Evolutionary conservation across 2,797 vertebrate genomes (phyloP).

Genomic region (Sebastes taczanowskii): DNA sequence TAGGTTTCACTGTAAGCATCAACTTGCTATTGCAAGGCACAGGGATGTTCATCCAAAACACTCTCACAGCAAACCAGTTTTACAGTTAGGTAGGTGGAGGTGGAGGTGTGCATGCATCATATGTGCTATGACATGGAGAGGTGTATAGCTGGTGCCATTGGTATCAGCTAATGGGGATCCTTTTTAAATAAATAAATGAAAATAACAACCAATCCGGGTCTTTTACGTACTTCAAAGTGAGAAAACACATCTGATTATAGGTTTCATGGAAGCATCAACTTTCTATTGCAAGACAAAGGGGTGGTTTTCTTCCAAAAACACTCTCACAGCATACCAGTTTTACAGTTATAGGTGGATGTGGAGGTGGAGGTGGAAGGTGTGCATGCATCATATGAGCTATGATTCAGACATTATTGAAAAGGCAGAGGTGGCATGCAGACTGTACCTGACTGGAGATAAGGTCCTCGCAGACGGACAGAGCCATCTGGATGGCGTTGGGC

Average conservation of each 20-base stretch:
- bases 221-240: background rate
- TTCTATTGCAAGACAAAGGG: background rate
- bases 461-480: conserved; percentile 97
- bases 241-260: background rate
- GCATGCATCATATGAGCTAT: background rate
- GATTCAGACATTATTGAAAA: background rate
- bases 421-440: conserved; percentile 3
- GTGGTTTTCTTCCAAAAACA: background rate
- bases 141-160: too few relatives aligned
- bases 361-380: background rate
- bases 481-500: conserved; percentile 98
- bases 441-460: conserved; percentile 97
- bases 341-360: background rate
- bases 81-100: background rate
- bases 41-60: background rate
- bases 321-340: background rate
- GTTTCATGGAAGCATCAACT: conserved; percentile 1
- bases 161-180: too few relatives aligned
- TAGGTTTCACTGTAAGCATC: background rate
- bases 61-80: background rate
- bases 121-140: background rate
- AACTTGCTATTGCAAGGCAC: conserved; percentile 6
- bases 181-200: too few relatives aligned
- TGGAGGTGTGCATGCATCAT: background rate
- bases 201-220: background rate